phyloP scores from a whole-genome alignment of 2,113 vertebrate genomes.

The Chaenocephalus aceratus region DNA sequence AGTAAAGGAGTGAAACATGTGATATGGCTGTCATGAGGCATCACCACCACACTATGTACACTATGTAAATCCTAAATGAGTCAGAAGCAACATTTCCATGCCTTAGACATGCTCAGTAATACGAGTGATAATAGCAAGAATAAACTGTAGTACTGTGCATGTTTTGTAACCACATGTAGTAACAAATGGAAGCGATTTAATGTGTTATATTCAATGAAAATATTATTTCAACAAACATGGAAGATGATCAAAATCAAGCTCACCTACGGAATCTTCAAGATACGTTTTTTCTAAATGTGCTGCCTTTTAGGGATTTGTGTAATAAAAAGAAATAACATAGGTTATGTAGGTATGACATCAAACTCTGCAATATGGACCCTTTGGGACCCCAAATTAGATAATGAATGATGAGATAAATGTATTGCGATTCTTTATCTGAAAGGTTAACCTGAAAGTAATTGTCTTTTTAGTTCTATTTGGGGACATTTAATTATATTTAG shows the following conservation, averaged over 20 bases:
- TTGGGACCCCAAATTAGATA: neutral
- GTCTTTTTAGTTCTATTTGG: neutral
- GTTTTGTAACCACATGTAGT: no score
- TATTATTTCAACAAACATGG: no score
- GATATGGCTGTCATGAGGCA: neutral
- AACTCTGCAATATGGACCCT: neutral
- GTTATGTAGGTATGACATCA: neutral
- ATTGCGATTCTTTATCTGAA: neutral
- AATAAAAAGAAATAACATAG: neutral
- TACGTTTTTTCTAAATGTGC: neutral
- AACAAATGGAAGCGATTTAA: no score
- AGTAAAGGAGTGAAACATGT: neutral
- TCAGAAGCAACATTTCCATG: neutral
- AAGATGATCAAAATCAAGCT: no score
- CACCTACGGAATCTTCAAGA: neutral
- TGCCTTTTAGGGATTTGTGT: neutral
- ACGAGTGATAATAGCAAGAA: neutral
- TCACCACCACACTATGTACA: neutral
- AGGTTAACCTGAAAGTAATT: constrained; percentile 4
- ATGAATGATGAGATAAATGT: neutral
- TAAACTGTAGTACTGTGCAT: neutral
- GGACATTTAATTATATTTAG: neutral
- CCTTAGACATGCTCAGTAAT: neutral
- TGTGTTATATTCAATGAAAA: neutral
- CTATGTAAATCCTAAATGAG: neutral